phyloP scores from a whole-genome alignment of 2,797 vertebrate species.

The Thalassophryne amazonica region DNA sequence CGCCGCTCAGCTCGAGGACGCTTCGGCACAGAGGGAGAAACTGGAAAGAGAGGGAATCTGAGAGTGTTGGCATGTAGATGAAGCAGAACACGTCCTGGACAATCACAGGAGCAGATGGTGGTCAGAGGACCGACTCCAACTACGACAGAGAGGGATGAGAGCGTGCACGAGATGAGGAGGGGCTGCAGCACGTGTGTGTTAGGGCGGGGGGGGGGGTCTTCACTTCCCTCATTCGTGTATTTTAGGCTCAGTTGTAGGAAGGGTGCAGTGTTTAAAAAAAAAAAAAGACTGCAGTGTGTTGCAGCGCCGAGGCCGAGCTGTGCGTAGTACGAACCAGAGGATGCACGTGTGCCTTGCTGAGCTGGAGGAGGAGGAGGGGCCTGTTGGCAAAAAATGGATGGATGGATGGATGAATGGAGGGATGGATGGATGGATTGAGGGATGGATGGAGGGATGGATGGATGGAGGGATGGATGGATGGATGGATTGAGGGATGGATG shows the following conservation, averaged over 20 bases:
- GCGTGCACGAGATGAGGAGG: conserved; percentile 15
- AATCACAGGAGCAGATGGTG: conserved; percentile 42
- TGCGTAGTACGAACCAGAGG: conserved; percentile 18
- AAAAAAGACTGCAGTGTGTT: conserved; percentile 38
- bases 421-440: background rate
- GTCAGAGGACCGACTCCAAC: conserved; percentile 17
- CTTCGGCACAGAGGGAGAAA: conserved; percentile 25
- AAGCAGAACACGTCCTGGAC: conserved; percentile 50
- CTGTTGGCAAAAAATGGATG: no score
- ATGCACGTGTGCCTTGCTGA: conserved; percentile 26
- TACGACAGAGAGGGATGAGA: conserved; percentile 28
- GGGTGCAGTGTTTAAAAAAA: conserved; percentile 4
- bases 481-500: background rate
- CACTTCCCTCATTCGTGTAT: conserved; percentile 37
- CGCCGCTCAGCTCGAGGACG: conserved; percentile 39
- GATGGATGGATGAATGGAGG: background rate
- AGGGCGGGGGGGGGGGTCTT: conserved; percentile 4
- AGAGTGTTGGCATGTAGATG: conserved; percentile 26
- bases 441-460: conserved; percentile 18
- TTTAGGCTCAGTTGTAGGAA: conserved; percentile 16
- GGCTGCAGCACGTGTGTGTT: background rate
- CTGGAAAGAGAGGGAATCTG: conserved; percentile 1
- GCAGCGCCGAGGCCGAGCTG: conserved; percentile 33
- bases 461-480: background rate
- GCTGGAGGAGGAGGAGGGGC: conserved; percentile 6